Conservation (phyloP, 1,140 invertebrate genomes). For the Telenomus remus region DNA sequence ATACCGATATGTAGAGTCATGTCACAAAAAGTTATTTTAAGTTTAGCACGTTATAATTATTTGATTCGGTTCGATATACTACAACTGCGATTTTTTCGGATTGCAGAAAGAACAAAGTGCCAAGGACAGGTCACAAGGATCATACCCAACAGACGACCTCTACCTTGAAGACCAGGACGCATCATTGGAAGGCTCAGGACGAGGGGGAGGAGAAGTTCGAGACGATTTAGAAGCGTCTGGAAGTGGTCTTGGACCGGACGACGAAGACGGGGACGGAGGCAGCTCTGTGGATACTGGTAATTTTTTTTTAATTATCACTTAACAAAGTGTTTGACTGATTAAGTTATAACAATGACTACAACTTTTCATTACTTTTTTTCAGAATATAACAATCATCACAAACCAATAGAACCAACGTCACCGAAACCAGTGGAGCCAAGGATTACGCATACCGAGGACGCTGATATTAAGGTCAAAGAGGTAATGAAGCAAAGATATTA, state of each 20-base stretch:
- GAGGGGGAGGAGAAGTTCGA: conserved; percentile 73
- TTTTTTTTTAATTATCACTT: not conserved
- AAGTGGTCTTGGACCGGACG: conserved; percentile 82
- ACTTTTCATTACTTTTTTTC: no score
- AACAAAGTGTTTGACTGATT: not conserved
- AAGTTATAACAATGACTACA: no score
- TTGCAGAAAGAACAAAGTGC: conserved; percentile 66
- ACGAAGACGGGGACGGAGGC: conserved; percentile 77
- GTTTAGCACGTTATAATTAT: no score
- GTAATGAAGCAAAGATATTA: conserved; percentile 34
- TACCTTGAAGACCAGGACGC: conserved; percentile 75
- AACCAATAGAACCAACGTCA: conserved; percentile 67
- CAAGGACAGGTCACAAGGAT: conserved; percentile 64
- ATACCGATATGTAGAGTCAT: no score
- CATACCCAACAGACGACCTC: conserved; percentile 70
- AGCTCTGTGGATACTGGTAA: no score
- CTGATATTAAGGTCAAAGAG: conserved; percentile 63
- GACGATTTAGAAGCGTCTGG: conserved; percentile 82
- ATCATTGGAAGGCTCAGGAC: conserved; percentile 75
- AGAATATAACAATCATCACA: conserved; percentile 66
- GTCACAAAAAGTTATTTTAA: no score
- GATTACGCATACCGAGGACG: conserved; percentile 65
- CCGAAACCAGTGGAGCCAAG: conserved; percentile 68
- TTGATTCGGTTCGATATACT: no score
- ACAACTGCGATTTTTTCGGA: no score